Evolutionary conservation across 2,888 invertebrate genomes (phyloP), one percentile per base, ranked within the genome.

Genomic region (Cremastobaeus sp.): DNA sequence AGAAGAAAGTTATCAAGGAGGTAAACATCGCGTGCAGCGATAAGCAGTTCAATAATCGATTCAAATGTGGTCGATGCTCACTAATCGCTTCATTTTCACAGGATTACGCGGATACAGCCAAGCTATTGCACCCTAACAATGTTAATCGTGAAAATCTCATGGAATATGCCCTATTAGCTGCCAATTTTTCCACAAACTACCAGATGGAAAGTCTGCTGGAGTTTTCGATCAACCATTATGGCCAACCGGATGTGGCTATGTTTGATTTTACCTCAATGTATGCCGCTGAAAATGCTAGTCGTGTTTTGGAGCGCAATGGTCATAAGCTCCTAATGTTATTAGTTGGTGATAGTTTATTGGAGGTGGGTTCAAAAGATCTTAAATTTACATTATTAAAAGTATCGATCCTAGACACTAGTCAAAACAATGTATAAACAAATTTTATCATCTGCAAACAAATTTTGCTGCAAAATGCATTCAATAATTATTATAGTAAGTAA

Each of bases 251-350:
- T 88, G 96, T 99, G 1, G 97, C 98, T 37, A 95, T 99, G 92
- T 99, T 99, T 88, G 99, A 99, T 89, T 99, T 99, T 87, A 99
- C 99, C 0, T 97, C 97, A 0, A 97, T 99, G 95, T 99, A 96
- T 88, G 96, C 97, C 0, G 97, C 99, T 0, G 97, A 98, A 88
- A 96, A 97, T 88, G 96, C 98, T 4, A 95, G 95, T 79, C 91
- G 96, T 83, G 93, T 97, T 14, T 88, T 95, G 9, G 94, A 93
- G 81, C 88, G 90, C 57, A 66, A 92, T 76, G 96, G 96, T 0
- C 93, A 95, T 77, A 92, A 93, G 37, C 89, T 99, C 3, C 89
- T 99, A 11, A 94, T 96, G 89, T 94, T 94, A 81, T 91, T 99
- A 54, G 98, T 99, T 1, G 99, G 99, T 0, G 99, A 99, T 89